These are phyloP conservation scores for Sula dactylatra DNA, from an alignment of 2,113 vertebrate species.

Conservation along the genomic window DNA sequence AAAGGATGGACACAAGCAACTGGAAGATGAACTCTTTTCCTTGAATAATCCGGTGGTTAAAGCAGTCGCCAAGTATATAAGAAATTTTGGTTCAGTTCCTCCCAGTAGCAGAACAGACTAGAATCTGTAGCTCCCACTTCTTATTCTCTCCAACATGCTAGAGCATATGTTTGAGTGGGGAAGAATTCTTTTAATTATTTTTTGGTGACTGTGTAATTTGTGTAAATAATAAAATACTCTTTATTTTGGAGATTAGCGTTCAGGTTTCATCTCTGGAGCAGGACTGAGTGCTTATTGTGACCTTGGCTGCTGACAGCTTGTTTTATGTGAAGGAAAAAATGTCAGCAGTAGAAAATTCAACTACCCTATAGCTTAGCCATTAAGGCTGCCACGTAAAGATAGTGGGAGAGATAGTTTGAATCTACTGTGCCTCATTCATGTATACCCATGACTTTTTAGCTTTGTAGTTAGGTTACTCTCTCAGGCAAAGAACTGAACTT, in stretches of 20 bases:
- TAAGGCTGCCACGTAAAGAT: fast-evolving
- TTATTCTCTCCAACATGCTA: not conserved
- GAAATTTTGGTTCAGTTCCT: not conserved
- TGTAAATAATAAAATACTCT: not conserved
- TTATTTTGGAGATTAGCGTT: not conserved
- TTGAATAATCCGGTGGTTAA: not conserved
- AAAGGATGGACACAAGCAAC: not conserved
- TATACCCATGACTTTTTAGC: not conserved
- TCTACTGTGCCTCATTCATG: not conserved
- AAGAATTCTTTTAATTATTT: not conserved
- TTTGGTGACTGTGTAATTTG: not conserved
- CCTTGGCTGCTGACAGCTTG: not conserved
- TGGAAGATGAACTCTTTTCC: not conserved
- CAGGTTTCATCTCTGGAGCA: not conserved
- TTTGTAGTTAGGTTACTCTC: not conserved
- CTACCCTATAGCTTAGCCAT: not conserved
- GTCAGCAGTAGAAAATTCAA: not conserved
- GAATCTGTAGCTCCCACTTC: not conserved
- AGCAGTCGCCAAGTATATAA: not conserved
- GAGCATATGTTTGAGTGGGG: not conserved
- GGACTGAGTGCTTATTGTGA: not conserved
- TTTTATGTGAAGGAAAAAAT: not conserved
- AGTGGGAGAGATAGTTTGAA: not conserved
- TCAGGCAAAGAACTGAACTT: not conserved
- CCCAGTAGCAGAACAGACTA: not conserved